phyloP scores from a whole-genome alignment of 2,888 invertebrate species.

The Invenusta paracnida region DNA sequence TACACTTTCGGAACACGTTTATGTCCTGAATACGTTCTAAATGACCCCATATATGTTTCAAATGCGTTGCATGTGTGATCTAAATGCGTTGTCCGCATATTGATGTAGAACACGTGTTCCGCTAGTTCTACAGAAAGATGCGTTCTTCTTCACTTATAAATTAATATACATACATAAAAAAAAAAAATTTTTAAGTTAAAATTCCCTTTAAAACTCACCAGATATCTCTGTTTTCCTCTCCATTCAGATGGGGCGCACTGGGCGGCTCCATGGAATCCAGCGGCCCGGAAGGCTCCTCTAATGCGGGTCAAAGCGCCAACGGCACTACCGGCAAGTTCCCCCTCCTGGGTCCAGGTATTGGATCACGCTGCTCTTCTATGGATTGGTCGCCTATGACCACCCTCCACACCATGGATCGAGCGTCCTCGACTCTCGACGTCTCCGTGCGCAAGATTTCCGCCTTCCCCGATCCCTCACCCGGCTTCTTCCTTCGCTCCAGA shows the following conservation, averaged over 20 bases:
- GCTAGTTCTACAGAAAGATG: too few species aligned
- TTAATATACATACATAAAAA: too few species aligned
- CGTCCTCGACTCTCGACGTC: slow-evolving; percentile 38
- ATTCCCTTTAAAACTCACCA: too few species aligned
- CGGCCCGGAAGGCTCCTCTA: not conserved
- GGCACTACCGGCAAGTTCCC: not conserved
- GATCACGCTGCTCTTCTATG: not conserved
- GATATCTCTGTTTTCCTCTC: not conserved
- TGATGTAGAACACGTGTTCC: too few species aligned
- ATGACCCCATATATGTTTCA: too few species aligned
- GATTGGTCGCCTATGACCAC: slow-evolving; percentile 8
- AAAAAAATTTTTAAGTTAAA: too few species aligned
- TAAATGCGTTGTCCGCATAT: too few species aligned
- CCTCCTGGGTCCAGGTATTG: not conserved
- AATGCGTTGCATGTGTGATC: too few species aligned
- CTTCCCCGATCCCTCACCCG: slow-evolving; percentile 52
- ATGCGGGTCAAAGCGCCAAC: not conserved
- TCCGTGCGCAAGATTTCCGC: slow-evolving; percentile 48
- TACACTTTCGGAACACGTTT: too few species aligned
- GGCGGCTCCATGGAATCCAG: not conserved
- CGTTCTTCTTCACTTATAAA: too few species aligned
- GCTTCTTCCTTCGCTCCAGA: slow-evolving; percentile 52
- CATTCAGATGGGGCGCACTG: not conserved
- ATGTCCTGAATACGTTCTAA: too few species aligned
- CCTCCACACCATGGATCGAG: not conserved